A percentile compares a stretch with the other conserved stretches of the same genome.
These are phyloP conservation scores for Drosophila tristis DNA, from an alignment of 1,140 invertebrate species.

Conservation along the genomic window DNA sequence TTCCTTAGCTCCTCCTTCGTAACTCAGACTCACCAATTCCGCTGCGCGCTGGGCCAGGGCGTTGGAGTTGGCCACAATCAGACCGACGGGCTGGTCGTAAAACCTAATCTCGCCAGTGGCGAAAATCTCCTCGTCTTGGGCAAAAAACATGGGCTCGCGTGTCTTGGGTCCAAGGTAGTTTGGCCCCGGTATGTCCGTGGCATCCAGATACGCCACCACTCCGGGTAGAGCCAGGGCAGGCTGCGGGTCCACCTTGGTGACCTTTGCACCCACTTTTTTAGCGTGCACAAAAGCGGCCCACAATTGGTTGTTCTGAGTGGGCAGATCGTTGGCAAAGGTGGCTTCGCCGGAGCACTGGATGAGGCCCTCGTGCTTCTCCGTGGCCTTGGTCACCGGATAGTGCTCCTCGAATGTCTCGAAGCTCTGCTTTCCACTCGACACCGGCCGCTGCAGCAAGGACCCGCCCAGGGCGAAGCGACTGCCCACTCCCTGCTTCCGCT, in stretches of 20 bases:
- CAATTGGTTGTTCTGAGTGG: slow-evolving; percentile 86
- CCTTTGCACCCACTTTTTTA: slow-evolving; percentile 85
- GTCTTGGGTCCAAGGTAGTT: slow-evolving; percentile 55
- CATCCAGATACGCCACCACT: slow-evolving; percentile 88
- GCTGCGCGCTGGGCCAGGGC: slow-evolving; percentile 87
- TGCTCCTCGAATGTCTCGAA: slow-evolving; percentile 88
- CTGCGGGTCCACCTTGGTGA: slow-evolving; percentile 86
- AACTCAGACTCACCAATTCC: slow-evolving; percentile 88
- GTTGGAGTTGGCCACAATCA: slow-evolving; percentile 89
- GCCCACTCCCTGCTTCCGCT: slow-evolving; percentile 63
- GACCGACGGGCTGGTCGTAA: slow-evolving; percentile 90
- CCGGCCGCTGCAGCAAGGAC: slow-evolving; percentile 85
- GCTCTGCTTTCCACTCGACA: slow-evolving; percentile 88
- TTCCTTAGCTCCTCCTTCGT: slow-evolving; percentile 75
- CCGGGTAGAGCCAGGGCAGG: slow-evolving; percentile 88
- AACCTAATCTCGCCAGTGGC: slow-evolving; percentile 86
- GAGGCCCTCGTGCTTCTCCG: slow-evolving; percentile 89
- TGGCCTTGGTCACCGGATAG: slow-evolving; percentile 90
- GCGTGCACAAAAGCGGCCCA: slow-evolving; percentile 88
- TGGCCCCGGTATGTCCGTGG: slow-evolving; percentile 89
- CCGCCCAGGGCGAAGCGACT: slow-evolving; percentile 84
- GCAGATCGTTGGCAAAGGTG: slow-evolving; percentile 88
- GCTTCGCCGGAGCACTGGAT: slow-evolving; percentile 90
- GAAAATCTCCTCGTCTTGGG: slow-evolving; percentile 84
- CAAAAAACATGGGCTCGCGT: slow-evolving; percentile 54